phyloP scores from a whole-genome alignment of 2,113 vertebrate species.

The Chlamydotis undulata region DNA sequence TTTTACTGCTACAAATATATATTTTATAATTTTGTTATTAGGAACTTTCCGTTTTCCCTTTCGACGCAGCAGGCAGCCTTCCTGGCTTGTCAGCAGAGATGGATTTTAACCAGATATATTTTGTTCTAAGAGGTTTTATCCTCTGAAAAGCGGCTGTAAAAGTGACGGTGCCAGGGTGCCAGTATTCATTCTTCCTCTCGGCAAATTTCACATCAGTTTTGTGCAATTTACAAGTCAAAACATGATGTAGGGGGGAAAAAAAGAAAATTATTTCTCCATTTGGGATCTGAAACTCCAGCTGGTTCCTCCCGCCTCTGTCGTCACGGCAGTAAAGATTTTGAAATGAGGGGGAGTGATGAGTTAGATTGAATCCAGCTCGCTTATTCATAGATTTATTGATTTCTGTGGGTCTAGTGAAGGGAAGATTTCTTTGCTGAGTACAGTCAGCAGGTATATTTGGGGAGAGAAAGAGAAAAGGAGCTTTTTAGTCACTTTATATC shows the following conservation, averaged over 20 bases:
- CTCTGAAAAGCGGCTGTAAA: slow-evolving; percentile 38
- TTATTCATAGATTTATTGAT: not conserved
- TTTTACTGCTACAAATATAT: slow-evolving; percentile 68
- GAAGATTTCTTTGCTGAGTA: not conserved
- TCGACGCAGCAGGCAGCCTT: slow-evolving; percentile 63
- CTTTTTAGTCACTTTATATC: not conserved
- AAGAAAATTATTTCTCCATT: slow-evolving; percentile 8
- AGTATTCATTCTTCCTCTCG: slow-evolving; percentile 19
- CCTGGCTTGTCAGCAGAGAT: slow-evolving; percentile 57
- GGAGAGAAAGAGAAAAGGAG: not conserved
- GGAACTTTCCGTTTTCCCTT: slow-evolving; percentile 56
- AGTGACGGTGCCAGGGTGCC: slow-evolving; percentile 50
- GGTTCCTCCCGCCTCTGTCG: slow-evolving; percentile 61
- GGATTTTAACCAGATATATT: slow-evolving; percentile 42
- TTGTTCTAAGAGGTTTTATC: slow-evolving; percentile 62
- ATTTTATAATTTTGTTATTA: slow-evolving; percentile 79
- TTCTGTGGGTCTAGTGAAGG: not conserved
- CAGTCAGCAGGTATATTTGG: not conserved
- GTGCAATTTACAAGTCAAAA: slow-evolving; percentile 59
- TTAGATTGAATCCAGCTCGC: not conserved
- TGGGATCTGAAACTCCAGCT: slow-evolving; percentile 74
- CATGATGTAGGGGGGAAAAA: not conserved
- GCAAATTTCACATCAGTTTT: slow-evolving; percentile 37
- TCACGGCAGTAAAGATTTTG: not conserved
- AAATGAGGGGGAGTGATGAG: not conserved